Evolutionary conservation across 2,888 invertebrate genomes (phyloP).

Genomic region (Lasiommata megera): DNA sequence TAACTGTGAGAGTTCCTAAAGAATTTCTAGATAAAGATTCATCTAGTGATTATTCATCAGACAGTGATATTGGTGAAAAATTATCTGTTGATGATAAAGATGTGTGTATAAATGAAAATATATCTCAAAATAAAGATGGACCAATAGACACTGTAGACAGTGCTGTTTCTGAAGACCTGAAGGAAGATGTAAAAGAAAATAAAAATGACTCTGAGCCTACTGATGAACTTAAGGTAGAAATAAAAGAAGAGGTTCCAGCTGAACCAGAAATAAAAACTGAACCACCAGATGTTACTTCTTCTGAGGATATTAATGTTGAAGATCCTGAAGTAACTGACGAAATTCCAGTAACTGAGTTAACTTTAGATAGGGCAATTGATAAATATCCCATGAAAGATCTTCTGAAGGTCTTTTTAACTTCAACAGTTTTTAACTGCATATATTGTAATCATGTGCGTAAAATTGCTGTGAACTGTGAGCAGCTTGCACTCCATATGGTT

Average conservation of each 20-base stretch:
- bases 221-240: conserved; percentile 42
- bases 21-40: conserved; percentile 79
- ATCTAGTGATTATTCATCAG: conserved; percentile 77
- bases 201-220: conserved; percentile 36
- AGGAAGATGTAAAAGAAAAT: conserved; percentile 24
- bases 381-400: conserved; percentile 87
- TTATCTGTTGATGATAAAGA: conserved; percentile 80
- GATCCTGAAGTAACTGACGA: conserved; percentile 72
- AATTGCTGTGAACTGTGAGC: conserved; percentile 91
- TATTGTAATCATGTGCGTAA: conserved; percentile 93
- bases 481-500: conserved; percentile 89
- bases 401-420: conserved; percentile 86
- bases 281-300: conserved; percentile 46
- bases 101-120: conserved; percentile 41
- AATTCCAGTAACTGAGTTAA: conserved; percentile 85
- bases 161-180: conserved; percentile 12
- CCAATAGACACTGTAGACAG: conserved; percentile 33
- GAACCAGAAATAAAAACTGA: conserved; percentile 61
- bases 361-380: conserved; percentile 88
- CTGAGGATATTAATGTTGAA: conserved; percentile 54
- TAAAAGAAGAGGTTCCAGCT: conserved; percentile 45
- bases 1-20: conserved; percentile 85
- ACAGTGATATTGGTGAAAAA: conserved; percentile 83
- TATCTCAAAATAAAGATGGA: conserved; percentile 38
- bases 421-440: conserved; percentile 86